Evolutionary conservation across 2,113 vertebrate species (phyloP), one percentile per base, ranked within the genome.

Genomic region (Prietella phreatophila): DNA sequence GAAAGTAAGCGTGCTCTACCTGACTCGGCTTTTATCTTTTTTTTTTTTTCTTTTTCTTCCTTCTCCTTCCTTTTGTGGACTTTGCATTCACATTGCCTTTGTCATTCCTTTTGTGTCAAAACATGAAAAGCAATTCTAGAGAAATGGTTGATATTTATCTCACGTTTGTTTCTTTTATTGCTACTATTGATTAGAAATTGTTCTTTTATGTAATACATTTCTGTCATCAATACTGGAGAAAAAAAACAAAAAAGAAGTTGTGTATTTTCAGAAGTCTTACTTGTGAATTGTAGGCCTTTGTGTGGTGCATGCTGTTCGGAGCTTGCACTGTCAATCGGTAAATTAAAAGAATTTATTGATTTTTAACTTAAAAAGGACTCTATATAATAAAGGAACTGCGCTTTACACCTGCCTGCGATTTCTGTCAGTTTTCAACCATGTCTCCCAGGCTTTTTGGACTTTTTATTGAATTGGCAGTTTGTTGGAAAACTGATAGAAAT

Each of bases 401-500:
- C 20, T 22, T 39, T 75, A 75, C 67, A 69, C 36, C 36, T 75
- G 47, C 10, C 50, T 79, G 76, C 6, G 47, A 17, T 78, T 79
- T 78, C 36, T 79, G 47, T 79, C 53, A 36, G 79, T 33, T 81
- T 81, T 50, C 50, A 76, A 27, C 22, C 14, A 76, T 50, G 73
- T 42, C 25, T 75, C 22, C 4, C 20, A 71, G 17, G 30, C 6
- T 39, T 27, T 85, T 84, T 86, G 80, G 84, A 79, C 63, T 85
- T 86, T 87, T 81, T 8, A 15, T 17, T 65, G 42, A 30, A 65
- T 65, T 65, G 15, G 36, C 22, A 60, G 78, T 50, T 42, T 55
- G 60, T 69, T 47, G 42, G 87, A 91, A 84, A 88, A 47, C 69
- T 84, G 85, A 83, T 82, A 89, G 22, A 81, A 87, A 89, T 89